Evolutionary conservation across 35 echinoderm and acorn worm genomes (phyloP).

Genomic region (Stichopus chloronotus): DNA sequence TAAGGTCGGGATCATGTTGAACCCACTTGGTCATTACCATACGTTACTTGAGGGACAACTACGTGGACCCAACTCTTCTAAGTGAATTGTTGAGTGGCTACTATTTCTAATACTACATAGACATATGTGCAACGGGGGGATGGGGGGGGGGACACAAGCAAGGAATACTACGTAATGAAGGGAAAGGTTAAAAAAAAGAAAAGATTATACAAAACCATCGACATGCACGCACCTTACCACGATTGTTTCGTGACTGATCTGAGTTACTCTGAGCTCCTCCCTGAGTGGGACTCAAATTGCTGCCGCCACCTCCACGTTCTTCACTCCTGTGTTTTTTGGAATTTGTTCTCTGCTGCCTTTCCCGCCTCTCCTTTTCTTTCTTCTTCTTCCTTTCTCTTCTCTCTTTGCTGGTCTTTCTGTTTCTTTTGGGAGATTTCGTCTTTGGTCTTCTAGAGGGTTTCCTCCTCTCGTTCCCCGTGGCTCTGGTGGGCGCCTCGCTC

Average conservation of each 20-base stretch:
- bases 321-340: neutral
- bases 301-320: neutral
- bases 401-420: neutral
- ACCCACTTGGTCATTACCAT: no score
- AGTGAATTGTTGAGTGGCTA: no score
- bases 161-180: no score
- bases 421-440: slow-evolving; percentile 3
- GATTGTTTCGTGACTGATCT: neutral
- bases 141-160: no score
- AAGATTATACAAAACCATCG: slow-evolving; percentile 30
- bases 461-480: neutral
- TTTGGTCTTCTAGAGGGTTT: neutral
- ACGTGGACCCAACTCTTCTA: no score
- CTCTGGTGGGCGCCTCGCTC: slow-evolving; percentile 23
- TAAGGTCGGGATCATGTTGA: no score
- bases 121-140: no score
- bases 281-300: no score
- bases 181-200: neutral
- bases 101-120: no score
- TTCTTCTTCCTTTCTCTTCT: slow-evolving; percentile 34
- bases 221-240: slow-evolving; percentile 52
- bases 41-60: no score
- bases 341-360: neutral
- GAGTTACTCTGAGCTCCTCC: neutral
- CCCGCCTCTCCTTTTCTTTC: neutral